Conservation (phyloP, 2,797 vertebrate genomes). For the Liasis olivaceus region DNA sequence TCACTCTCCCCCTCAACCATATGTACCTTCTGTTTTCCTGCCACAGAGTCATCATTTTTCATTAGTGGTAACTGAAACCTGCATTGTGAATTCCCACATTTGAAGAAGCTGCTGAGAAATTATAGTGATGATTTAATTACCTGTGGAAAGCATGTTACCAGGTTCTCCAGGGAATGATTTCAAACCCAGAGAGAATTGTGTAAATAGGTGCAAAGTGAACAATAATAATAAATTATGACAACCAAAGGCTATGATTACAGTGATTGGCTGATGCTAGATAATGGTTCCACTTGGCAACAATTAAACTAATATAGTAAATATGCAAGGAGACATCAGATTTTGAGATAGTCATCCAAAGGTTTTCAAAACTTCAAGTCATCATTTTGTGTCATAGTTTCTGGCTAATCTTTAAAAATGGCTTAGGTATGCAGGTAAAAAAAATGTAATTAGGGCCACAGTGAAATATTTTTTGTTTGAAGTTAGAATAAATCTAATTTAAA, state of each 20-base stretch:
- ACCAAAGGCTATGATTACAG: background rate
- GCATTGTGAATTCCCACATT: conserved; percentile 33
- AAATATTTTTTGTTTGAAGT: background rate
- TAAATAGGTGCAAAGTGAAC: conserved; percentile 22
- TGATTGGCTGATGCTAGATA: background rate
- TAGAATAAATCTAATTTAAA: background rate
- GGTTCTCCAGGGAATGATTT: conserved; percentile 27
- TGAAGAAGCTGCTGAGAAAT: conserved; percentile 16
- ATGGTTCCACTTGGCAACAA: conserved; percentile 8
- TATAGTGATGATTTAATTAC: conserved; percentile 40
- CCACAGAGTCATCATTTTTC: conserved; percentile 32
- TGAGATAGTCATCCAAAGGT: background rate
- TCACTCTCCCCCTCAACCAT: background rate
- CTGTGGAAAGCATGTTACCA: conserved; percentile 26
- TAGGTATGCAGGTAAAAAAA: background rate
- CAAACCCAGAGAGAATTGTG: conserved; percentile 34
- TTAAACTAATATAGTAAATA: conserved; percentile 14
- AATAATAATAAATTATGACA: conserved; percentile 17
- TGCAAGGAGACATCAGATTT: background rate
- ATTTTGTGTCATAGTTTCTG: background rate
- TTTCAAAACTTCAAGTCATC: background rate
- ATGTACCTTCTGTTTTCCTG: conserved; percentile 23
- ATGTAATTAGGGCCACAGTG: background rate
- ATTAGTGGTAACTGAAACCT: conserved; percentile 44
- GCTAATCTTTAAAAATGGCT: background rate